phyloP scores from a whole-genome alignment of 2,113 vertebrate genomes.

The Labrus mixtus region DNA sequence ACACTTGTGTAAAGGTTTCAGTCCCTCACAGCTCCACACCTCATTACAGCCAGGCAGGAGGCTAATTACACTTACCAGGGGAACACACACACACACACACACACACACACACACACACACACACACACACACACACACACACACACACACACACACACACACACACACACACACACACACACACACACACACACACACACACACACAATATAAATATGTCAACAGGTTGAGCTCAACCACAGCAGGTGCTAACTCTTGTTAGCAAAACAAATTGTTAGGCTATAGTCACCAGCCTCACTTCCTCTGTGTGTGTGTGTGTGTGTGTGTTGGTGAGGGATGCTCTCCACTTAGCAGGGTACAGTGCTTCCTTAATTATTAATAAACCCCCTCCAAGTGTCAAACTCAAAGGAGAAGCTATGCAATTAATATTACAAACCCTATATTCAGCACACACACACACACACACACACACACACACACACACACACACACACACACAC shows the following conservation, averaged over 20 bases:
- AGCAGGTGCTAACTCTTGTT: slow-evolving; percentile 58
- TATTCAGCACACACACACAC: too few species aligned
- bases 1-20: slow-evolving; percentile 19
- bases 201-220: slow-evolving; percentile 57
- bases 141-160: slow-evolving; percentile 3
- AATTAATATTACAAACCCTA: too few species aligned
- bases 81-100: slow-evolving; percentile 12
- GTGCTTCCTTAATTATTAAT: too few species aligned
- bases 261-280: slow-evolving; percentile 70
- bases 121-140: not conserved
- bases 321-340: too few species aligned
- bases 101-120: slow-evolving; percentile 1
- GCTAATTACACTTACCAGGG: slow-evolving; percentile 59
- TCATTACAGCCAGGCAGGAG: slow-evolving; percentile 63
- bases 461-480: slow-evolving; percentile 11
- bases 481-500: slow-evolving; percentile 21
- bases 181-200: slow-evolving; percentile 30
- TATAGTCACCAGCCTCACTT: slow-evolving; percentile 22
- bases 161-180: slow-evolving; percentile 9
- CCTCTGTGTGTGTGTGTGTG: slow-evolving; percentile 24
- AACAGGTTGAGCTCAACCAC: slow-evolving; percentile 64
- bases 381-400: too few species aligned
- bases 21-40: slow-evolving; percentile 34
- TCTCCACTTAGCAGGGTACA: too few species aligned
- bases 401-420: too few species aligned